Evolutionary conservation across 2,113 vertebrate genomes (phyloP).

Genomic region (Eulemur rufifrons): DNA sequence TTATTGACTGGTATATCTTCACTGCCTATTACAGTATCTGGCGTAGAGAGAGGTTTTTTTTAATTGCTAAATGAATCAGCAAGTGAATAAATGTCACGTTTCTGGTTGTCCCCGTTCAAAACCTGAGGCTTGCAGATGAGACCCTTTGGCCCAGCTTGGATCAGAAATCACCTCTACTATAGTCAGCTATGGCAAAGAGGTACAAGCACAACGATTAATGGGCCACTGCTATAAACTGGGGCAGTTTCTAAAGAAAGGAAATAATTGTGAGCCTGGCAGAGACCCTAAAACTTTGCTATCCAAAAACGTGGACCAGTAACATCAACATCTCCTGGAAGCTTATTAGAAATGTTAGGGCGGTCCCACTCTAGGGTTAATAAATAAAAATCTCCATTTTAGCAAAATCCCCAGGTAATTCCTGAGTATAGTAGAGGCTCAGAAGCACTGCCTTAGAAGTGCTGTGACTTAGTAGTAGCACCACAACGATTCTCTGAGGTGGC

Average conservation of each 20-base stretch:
- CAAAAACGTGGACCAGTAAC: neutral
- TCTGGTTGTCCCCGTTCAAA: conserved; percentile 22
- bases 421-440: neutral
- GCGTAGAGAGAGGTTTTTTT: neutral
- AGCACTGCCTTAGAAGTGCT: neutral
- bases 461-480: neutral
- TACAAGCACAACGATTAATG: neutral
- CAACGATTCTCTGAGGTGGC: neutral
- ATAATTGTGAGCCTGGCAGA: neutral
- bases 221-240: neutral
- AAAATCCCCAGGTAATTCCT: neutral
- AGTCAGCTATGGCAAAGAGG: neutral
- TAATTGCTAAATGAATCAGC: neutral
- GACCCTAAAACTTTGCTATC: neutral
- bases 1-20: neutral
- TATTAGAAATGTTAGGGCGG: neutral
- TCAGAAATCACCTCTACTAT: neutral
- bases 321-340: neutral
- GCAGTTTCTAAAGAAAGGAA: neutral
- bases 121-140: neutral
- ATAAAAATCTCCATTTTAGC: neutral
- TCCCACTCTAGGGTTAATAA: neutral
- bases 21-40: neutral
- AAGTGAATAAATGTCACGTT: neutral
- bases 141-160: neutral